Percentiles rank a stretch among this genome's conserved stretches.
phyloP scores from a whole-genome alignment of 2,888 invertebrate genomes.

The Caenorhabditis sp. region DNA sequence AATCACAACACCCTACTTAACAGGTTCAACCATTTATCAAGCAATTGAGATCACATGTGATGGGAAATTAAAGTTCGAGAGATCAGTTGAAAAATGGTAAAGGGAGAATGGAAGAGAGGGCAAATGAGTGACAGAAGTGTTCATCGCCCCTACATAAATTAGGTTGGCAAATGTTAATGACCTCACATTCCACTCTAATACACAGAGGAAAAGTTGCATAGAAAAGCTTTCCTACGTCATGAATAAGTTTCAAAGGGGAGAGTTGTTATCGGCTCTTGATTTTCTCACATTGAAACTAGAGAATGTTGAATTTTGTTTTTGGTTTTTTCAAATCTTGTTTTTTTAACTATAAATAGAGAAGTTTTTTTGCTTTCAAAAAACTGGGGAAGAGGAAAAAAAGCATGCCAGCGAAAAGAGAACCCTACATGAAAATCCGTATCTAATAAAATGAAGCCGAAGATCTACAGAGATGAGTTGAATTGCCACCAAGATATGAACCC shows the following conservation, averaged over 20 bases:
- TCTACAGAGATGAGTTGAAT: not conserved
- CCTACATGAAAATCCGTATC: no score
- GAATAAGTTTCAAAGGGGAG: not conserved
- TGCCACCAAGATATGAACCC: not conserved
- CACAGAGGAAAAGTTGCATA: not conserved
- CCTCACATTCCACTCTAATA: not conserved
- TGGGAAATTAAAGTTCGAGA: not conserved
- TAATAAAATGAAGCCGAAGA: not conserved
- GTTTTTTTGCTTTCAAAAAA: no score
- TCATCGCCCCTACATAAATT: conserved; percentile 17
- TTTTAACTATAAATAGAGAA: no score
- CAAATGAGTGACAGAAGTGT: conserved; percentile 6
- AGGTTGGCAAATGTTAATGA: conserved; percentile 21
- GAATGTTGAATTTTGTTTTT: no score
- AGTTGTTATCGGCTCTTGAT: not conserved
- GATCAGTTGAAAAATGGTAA: not conserved
- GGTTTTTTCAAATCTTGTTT: no score
- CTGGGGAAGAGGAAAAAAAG: no score
- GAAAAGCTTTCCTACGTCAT: not conserved
- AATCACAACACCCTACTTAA: not conserved
- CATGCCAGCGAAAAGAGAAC: no score
- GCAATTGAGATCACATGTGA: not conserved
- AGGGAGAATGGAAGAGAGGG: not conserved
- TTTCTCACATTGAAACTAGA: not conserved
- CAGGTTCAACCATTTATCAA: conserved; percentile 20